Evolutionary conservation across 2,113 vertebrate genomes (phyloP), one percentile per base, ranked within the genome.

Genomic region (Megatriorchis doriae): DNA sequence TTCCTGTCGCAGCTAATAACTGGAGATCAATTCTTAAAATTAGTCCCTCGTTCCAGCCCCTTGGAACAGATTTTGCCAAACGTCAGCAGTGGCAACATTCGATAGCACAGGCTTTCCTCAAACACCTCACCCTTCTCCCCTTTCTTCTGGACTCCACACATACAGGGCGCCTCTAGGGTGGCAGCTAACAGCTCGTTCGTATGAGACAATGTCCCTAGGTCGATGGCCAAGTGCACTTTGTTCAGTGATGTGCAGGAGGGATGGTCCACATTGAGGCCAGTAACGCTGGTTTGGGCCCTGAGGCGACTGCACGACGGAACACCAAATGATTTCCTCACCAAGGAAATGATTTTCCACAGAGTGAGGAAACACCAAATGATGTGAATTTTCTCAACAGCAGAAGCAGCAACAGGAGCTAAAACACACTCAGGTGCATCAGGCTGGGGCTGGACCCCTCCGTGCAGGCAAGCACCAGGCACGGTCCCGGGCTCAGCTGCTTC

Each of bases 151-250:
- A 62, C 75, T 81, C 48, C 62, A 26, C 0, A 1, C 17, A 11
- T 2, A 4, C 9, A 7, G 29, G 67, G 40, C 50, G 40, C 5
- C 16, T 68, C 10, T 7, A 71, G 59, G 70, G 63, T n/a, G 10
- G 43, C 36, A 81, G 38, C 11, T 23, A 40, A 22, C 52, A 29
- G 52, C 36, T 26, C 34, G 0, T 25, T 34, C 2, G 7, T 29
- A 11, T 13, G 32, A 68, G 56, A 31, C 47, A 48, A 7, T 11
- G 23, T 31, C 48, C 23, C 3, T 0, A 4, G 26, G n/a, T 0
- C 25, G 43, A 34, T 14, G 47, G 50, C 5, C 48, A 34, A 4
- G 32, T 29, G 55, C 10, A 4, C 48, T 72, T 61, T 13, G 16
- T 31, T 56, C 58, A n/a, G 3, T 5, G 45, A 12, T 13, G 42